phyloP scores from a whole-genome alignment of 2,797 vertebrate genomes.

The Gymnothorax reevesii region DNA sequence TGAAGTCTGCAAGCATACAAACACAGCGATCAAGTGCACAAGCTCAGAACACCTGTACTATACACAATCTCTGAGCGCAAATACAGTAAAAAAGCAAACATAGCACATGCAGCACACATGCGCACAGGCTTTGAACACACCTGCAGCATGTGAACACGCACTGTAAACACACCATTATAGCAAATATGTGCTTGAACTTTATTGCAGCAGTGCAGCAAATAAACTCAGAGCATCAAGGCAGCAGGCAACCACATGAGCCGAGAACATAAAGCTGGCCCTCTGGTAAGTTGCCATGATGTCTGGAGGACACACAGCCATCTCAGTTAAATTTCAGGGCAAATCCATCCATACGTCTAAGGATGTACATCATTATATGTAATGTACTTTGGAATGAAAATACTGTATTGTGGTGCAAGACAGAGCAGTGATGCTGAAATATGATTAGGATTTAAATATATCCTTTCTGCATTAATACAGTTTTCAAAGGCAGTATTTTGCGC shows the following conservation, averaged over 20 bases:
- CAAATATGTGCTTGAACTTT: neutral
- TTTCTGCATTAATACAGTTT: constrained; percentile 47
- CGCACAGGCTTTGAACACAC: neutral
- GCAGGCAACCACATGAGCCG: neutral
- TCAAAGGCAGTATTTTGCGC: constrained; percentile 37
- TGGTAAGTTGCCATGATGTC: constrained; percentile 62
- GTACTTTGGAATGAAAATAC: constrained; percentile 67
- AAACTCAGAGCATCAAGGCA: constrained; percentile 32
- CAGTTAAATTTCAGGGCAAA: constrained; percentile 67
- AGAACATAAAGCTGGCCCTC: constrained; percentile 57
- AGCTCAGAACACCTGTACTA: neutral
- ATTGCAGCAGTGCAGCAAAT: constrained; percentile 40
- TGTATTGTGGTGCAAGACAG: constrained; percentile 47
- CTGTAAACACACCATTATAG: neutral
- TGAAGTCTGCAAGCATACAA: constrained; percentile 55
- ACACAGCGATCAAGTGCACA: neutral
- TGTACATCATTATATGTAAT: constrained; percentile 71
- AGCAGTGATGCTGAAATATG: constrained; percentile 41
- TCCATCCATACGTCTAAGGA: constrained; percentile 69
- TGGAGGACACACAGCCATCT: constrained; percentile 57
- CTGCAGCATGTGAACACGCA: neutral
- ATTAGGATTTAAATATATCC: constrained; percentile 56
- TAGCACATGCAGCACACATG: neutral
- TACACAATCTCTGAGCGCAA: neutral
- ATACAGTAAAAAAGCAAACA: neutral